A percentile compares a stretch with the other conserved stretches of the same genome.
Conservation (phyloP, 2,888 invertebrate genomes). For the Eupithecia pulchellata region DNA sequence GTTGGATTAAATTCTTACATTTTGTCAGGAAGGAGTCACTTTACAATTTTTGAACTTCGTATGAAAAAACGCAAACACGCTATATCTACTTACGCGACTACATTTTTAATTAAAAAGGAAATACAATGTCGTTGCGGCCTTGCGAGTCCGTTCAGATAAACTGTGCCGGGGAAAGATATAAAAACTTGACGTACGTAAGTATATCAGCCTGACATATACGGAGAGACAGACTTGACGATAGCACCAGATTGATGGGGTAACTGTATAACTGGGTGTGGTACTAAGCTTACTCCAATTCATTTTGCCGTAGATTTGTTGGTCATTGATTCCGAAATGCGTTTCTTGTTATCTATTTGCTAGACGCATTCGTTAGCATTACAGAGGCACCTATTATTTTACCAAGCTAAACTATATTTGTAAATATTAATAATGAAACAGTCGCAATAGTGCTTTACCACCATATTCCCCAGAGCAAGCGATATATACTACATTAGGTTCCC, state of each 20-base stretch:
- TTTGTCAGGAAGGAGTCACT: background rate
- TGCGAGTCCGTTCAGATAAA: conserved; percentile 64
- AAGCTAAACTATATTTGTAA: no score
- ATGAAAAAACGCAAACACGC: background rate
- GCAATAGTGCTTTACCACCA: no score
- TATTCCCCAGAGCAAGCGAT: no score
- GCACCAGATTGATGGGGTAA: conserved; percentile 74
- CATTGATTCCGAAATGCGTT: conserved; percentile 51
- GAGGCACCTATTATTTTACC: background rate
- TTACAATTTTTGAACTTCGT: background rate
- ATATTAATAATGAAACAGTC: no score
- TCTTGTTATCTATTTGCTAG: conserved; percentile 28
- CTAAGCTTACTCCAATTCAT: conserved; percentile 54
- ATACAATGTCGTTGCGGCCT: conserved; percentile 65
- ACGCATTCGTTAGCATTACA: conserved; percentile 17
- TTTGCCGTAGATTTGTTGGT: conserved; percentile 56
- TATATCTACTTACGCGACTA: conserved; percentile 18
- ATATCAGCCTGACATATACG: conserved; percentile 68
- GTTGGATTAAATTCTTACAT: no score
- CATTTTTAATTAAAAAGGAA: conserved; percentile 54
- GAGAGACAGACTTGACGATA: conserved; percentile 63
- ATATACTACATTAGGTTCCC: background rate
- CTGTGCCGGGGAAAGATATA: conserved; percentile 76
- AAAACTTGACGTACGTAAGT: conserved; percentile 59
- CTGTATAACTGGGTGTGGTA: conserved; percentile 66